Evolutionary conservation across 1,140 invertebrate species (phyloP), one percentile per base, ranked within the genome.

Genomic region (Drosophila lacertosa): DNA sequence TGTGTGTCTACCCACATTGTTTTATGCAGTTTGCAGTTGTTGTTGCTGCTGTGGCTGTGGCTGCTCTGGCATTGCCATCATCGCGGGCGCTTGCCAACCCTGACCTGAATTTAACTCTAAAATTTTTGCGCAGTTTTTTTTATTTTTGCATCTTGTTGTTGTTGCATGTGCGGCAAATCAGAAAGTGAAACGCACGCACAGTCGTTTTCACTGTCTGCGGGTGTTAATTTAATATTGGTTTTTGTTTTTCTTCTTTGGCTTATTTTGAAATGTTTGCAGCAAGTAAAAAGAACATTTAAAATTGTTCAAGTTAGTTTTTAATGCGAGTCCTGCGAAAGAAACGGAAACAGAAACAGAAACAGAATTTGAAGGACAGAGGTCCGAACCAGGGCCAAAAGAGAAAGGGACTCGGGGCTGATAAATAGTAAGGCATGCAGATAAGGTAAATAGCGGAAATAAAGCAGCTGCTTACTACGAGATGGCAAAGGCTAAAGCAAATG

Each of bases 51-150:
- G 20, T 37, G 53, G 48, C 37, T 64, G 58, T 40, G 51, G 53
- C 67, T 65, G 53, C 47, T 71, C 59, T 64, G 45, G 53, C 70
- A 70, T 76, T 58, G 45, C 48, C 66, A 77, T 69, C 77, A 58
- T 65, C 63, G 74, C 74, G 79, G 79, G 44, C 65, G 70, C 78
- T 74, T 62, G 64, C 64, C 69, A 82, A 82, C 78, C 78, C 78
- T 82, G 78, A 82, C 78, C 78, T 74, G 64, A 82, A 82, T 82
- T 82, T 74, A 74, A 69, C 78, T 77, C 78, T 82, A 69, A 77
- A 82, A 74, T 62, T 82, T 73, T 58, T 74, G 63, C 60, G 64
- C 53, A 63, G 65, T 66, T 72, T 67, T 47, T 32, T 37, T 63
- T 44, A 15, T 18, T 63, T 35, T 47, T 59, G n/a, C 5, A 7